Evolutionary conservation across 2,888 invertebrate species (phyloP).

Genomic region (Sinotaia quadrata): DNA sequence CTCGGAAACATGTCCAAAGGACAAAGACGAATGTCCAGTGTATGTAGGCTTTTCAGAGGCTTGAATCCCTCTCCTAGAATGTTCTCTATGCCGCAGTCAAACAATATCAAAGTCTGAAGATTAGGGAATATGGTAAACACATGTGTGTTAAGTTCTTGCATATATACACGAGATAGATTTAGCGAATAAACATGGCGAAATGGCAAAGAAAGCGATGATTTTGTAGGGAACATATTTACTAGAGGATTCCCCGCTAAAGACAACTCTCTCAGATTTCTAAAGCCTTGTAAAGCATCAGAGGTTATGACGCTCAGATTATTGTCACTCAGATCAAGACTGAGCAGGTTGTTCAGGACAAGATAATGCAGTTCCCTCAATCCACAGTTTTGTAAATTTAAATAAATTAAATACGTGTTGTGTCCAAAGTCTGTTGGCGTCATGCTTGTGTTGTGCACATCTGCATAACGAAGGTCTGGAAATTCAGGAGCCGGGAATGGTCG

Average conservation of each 20-base stretch:
- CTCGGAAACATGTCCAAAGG: constrained; percentile 6
- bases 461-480: no score
- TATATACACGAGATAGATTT: constrained; percentile 4
- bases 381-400: not conserved
- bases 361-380: not conserved
- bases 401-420: not conserved
- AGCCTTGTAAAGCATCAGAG: not conserved
- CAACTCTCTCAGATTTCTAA: constrained; percentile 7
- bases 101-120: not conserved
- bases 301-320: not conserved
- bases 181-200: constrained; percentile 1
- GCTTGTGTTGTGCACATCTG: not conserved
- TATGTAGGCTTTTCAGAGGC: not conserved
- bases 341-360: constrained; percentile 12
- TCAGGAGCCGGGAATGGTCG: not conserved
- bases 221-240: not conserved
- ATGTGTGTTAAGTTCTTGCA: not conserved
- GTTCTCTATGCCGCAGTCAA: not conserved
- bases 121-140: not conserved
- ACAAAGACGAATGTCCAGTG: not conserved
- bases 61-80: constrained; percentile 6
- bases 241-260: constrained; percentile 6
- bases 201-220: not conserved
- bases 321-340: constrained; percentile 21
- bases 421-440: not conserved